Conservation (phyloP, 2,888 invertebrate genomes). For the Taenaris catops region DNA sequence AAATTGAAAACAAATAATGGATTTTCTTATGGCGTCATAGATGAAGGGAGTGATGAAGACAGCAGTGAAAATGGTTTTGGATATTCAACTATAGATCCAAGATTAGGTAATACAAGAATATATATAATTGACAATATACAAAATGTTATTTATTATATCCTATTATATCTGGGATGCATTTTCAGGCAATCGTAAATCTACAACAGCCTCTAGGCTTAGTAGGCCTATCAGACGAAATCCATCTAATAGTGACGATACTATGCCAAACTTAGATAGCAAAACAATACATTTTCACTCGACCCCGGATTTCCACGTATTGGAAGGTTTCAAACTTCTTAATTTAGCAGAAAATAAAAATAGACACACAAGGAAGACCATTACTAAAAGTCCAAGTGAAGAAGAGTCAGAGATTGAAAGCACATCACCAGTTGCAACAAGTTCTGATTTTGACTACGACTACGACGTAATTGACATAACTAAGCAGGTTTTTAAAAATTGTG, state of each 20-base stretch:
- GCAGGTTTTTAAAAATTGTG: constrained; percentile 48
- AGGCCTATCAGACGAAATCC: constrained; percentile 33
- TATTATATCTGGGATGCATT: not conserved
- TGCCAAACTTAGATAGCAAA: constrained; percentile 41
- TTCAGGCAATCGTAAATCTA: constrained; percentile 27
- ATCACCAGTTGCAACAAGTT: constrained; percentile 17
- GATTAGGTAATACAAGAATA: constrained; percentile 39
- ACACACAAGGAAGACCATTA: constrained; percentile 36
- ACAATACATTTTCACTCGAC: constrained; percentile 55
- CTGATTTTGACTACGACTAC: constrained; percentile 32
- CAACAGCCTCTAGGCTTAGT: too few species aligned
- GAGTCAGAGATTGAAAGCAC: constrained; percentile 31
- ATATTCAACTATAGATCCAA: constrained; percentile 59
- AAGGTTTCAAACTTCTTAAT: constrained; percentile 63
- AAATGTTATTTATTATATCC: too few species aligned
- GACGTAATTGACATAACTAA: constrained; percentile 32
- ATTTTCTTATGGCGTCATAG: constrained; percentile 28
- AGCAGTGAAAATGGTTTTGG: constrained; percentile 45
- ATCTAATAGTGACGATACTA: constrained; percentile 30
- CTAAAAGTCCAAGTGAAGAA: constrained; percentile 35
- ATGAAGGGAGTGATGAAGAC: constrained; percentile 37
- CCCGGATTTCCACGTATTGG: constrained; percentile 60
- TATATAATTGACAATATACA: too few species aligned
- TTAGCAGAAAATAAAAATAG: constrained; percentile 45
- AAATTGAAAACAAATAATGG: constrained; percentile 32